A percentile compares a stretch with the other conserved stretches of the same genome.
These are phyloP conservation scores for Parnassius mnemosyne DNA, from an alignment of 2,888 invertebrate species.

Conservation along the genomic window DNA sequence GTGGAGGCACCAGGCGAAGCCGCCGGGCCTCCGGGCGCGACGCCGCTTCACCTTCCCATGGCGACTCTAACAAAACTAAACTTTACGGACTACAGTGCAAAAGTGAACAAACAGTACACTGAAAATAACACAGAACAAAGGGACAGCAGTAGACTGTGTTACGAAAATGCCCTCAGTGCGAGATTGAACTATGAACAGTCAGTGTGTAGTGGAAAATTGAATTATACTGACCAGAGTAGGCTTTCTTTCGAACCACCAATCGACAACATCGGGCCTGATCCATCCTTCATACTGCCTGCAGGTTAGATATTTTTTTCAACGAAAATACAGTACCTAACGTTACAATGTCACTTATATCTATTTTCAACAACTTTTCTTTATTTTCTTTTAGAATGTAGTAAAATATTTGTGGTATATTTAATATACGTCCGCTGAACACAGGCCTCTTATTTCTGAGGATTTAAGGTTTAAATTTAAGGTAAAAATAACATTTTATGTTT, in stretches of 20 bases:
- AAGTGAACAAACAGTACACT: conserved; percentile 66
- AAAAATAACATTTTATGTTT: too few relatives aligned
- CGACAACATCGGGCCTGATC: conserved; percentile 62
- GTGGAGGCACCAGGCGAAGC: conserved; percentile 88
- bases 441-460: too few relatives aligned
- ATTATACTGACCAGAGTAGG: conserved; percentile 65
- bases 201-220: conserved; percentile 54
- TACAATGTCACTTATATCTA: too few relatives aligned
- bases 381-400: neutral
- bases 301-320: conserved; percentile 42
- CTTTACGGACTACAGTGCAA: conserved; percentile 75
- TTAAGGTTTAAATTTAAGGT: too few relatives aligned
- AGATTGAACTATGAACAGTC: conserved; percentile 67
- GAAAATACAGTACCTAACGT: too few relatives aligned
- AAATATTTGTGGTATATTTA: too few relatives aligned
- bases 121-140: conserved; percentile 51
- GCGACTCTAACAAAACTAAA: conserved; percentile 69
- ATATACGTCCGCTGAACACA: too few relatives aligned
- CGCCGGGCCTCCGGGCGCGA: conserved; percentile 81
- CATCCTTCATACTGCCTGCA: conserved; percentile 61
- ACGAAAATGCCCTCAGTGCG: conserved; percentile 64
- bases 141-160: conserved; percentile 60
- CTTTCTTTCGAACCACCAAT: conserved; percentile 61
- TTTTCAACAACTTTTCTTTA: neutral
- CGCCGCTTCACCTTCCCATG: conserved; percentile 70